Conservation (phyloP, 1,140 invertebrate genomes). For the Campoletis sonorensis region DNA sequence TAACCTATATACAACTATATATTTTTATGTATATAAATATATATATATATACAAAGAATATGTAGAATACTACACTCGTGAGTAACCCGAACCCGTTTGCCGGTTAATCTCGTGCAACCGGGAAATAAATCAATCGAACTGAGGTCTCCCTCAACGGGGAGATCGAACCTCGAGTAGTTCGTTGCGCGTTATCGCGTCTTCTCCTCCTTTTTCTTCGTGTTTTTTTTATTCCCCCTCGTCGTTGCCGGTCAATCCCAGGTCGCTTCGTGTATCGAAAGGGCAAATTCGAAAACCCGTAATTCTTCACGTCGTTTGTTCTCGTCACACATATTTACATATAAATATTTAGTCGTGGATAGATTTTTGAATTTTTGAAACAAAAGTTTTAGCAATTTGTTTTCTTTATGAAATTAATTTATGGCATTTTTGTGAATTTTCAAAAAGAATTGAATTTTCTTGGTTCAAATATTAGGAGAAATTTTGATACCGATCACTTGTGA, state of each 20-base stretch:
- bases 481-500: too few species aligned
- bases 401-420: neutral
- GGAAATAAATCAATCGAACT: constrained; percentile 40
- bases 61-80: neutral
- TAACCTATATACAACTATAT: neutral
- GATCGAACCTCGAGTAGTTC: constrained; percentile 23
- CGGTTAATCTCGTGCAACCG: constrained; percentile 41
- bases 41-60: neutral
- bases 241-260: constrained; percentile 37
- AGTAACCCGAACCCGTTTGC: constrained; percentile 31
- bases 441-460: neutral
- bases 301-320: constrained; percentile 5
- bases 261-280: constrained; percentile 40
- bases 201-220: constrained; percentile 3
- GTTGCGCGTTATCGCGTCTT: constrained; percentile 26
- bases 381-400: neutral
- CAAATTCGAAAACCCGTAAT: constrained; percentile 41
- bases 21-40: neutral
- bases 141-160: neutral
- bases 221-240: constrained; percentile 1
- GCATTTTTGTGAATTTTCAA: neutral
- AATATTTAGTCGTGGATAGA: neutral
- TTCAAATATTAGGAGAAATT: too few species aligned
- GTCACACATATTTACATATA: neutral
- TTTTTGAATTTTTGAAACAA: neutral